Percentiles rank a stretch among this genome's conserved stretches.
phyloP scores from a whole-genome alignment of 2,888 invertebrate genomes.

The Lepidocyrtoides sp. region DNA sequence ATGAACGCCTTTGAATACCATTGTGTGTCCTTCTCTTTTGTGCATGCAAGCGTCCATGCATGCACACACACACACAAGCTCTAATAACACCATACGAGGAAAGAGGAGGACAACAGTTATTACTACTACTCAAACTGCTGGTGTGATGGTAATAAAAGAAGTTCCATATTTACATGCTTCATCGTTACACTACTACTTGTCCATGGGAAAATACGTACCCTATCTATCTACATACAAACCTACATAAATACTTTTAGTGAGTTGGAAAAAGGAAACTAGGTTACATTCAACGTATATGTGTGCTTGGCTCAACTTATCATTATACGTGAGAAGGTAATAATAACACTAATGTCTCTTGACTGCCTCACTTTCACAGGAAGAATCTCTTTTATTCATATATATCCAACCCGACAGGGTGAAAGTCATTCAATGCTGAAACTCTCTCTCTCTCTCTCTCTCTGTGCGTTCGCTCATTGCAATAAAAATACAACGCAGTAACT shows the following conservation, averaged over 20 bases:
- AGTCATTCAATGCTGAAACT: too few species aligned
- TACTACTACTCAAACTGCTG: neutral
- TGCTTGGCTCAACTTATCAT: neutral
- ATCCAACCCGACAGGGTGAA: constrained; percentile 17
- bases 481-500: constrained; percentile 20
- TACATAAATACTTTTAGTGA: too few species aligned
- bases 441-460: too few species aligned
- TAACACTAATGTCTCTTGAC: constrained; percentile 41
- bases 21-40: neutral
- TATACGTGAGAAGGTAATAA: constrained; percentile 45
- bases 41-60: constrained; percentile 23
- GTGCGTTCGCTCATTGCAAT: neutral
- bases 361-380: constrained; percentile 20
- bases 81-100: constrained; percentile 49
- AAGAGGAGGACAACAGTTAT: neutral
- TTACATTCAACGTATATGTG: neutral
- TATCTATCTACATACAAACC: too few species aligned
- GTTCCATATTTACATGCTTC: neutral
- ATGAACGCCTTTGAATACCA: constrained; percentile 27
- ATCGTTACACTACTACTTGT: constrained; percentile 3
- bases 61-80: neutral
- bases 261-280: constrained; percentile 12
- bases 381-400: neutral
- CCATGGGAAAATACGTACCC: neutral
- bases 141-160: constrained; percentile 22